A percentile compares a stretch with the other conserved stretches of the same genome.
These are phyloP conservation scores for Sinosuthora webbiana DNA, from an alignment of 2,113 vertebrate genomes.

Conservation along the genomic window DNA sequence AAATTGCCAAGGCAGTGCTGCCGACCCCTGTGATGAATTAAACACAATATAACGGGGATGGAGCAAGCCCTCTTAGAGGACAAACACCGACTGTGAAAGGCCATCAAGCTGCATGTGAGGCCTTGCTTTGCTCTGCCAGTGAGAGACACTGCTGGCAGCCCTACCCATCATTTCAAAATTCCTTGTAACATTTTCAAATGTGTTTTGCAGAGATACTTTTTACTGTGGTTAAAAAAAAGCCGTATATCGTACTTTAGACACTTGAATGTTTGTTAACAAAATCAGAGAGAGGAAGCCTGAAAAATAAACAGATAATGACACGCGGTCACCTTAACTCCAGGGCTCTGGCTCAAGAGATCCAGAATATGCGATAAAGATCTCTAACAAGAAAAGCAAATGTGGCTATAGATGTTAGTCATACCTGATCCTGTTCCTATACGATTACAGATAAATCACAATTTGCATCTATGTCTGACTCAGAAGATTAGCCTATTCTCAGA, in stretches of 20 bases:
- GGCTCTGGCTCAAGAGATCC: background rate
- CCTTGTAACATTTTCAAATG: background rate
- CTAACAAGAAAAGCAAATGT: background rate
- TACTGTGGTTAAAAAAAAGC: background rate
- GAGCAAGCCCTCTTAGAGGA: background rate
- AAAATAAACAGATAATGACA: conserved; percentile 18
- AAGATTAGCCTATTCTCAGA: background rate
- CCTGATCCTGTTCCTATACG: background rate
- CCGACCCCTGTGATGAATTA: background rate
- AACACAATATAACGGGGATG: background rate
- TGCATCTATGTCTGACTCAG: background rate
- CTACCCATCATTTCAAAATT: background rate
- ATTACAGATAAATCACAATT: background rate
- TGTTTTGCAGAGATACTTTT: background rate
- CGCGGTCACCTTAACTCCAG: conserved; percentile 1
- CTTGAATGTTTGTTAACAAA: conserved; percentile 32
- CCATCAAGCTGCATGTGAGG: background rate
- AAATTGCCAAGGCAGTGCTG: background rate
- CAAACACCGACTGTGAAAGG: background rate
- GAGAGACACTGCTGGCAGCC: background rate
- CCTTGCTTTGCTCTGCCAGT: background rate
- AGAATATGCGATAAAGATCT: background rate
- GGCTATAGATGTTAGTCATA: background rate
- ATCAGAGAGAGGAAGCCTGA: conserved; percentile 44
- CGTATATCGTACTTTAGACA: background rate